Conservation (phyloP, 1,140 invertebrate species). For the Olivierus martensii region DNA sequence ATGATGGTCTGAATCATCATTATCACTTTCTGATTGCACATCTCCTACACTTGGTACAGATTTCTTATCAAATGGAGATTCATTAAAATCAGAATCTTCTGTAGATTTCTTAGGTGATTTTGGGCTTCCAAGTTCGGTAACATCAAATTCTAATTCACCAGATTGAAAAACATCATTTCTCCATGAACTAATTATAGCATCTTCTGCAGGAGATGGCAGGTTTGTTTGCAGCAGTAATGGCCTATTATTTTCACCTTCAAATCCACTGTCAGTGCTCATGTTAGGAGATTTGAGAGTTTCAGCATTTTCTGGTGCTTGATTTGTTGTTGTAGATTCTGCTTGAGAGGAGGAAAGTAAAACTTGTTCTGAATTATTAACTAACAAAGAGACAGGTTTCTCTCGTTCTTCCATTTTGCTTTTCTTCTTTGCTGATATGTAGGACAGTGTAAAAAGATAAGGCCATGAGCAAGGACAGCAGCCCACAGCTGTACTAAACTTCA, state of each 20-base stretch:
- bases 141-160: constrained; percentile 12
- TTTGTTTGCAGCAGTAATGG: constrained; percentile 11
- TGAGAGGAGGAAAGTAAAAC: constrained; percentile 10
- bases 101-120: constrained; percentile 16
- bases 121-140: constrained; percentile 8
- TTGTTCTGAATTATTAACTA: constrained; percentile 6
- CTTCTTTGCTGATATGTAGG: constrained; percentile 16
- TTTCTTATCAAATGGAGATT: constrained; percentile 16
- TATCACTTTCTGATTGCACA: constrained; percentile 14
- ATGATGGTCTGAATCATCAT: constrained; percentile 9
- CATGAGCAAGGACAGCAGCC: constrained; percentile 17
- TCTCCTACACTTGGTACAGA: constrained; percentile 14
- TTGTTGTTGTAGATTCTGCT: constrained; percentile 6
- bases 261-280: constrained; percentile 18
- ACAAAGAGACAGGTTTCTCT: constrained; percentile 12
- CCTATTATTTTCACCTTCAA: constrained; percentile 17
- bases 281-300: constrained; percentile 16
- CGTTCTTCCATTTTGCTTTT: constrained; percentile 14
- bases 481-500: constrained; percentile 17
- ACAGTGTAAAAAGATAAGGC: constrained; percentile 16
- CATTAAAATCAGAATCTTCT: constrained; percentile 17
- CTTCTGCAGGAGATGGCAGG: constrained; percentile 11
- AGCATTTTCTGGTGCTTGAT: constrained; percentile 12
- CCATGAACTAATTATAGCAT: constrained; percentile 12
- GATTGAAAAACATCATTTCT: constrained; percentile 10